Percentiles rank a stretch among this genome's conserved stretches.
phyloP scores from a whole-genome alignment of 1,140 invertebrate species.

The Dendrolimus punctatus region DNA sequence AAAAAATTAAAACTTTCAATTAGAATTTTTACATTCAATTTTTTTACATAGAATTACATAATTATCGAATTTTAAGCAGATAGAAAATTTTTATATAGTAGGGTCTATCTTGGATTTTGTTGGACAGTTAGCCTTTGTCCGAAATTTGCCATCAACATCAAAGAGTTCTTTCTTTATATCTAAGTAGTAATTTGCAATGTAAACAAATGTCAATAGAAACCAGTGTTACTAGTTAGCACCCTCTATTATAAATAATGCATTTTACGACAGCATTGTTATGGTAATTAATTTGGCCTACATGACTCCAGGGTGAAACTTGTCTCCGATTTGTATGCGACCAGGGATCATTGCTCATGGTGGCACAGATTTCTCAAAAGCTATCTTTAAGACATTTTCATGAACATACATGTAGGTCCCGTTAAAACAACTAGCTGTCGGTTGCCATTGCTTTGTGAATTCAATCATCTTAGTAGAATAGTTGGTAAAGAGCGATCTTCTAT shows the following conservation, averaged over 20 bases:
- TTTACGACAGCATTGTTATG: constrained; percentile 48
- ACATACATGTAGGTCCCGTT: constrained; percentile 5
- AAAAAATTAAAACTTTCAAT: too few species aligned
- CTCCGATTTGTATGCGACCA: constrained; percentile 28
- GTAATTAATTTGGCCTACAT: constrained; percentile 53
- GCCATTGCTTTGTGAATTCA: not conserved
- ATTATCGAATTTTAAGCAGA: too few species aligned
- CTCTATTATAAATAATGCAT: constrained; percentile 52
- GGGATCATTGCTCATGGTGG: constrained; percentile 16
- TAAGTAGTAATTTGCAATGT: constrained; percentile 11
- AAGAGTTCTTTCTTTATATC: constrained; percentile 3
- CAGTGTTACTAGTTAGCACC: constrained; percentile 12
- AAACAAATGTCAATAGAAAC: constrained; percentile 32
- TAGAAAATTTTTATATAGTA: too few species aligned
- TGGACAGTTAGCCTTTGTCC: too few species aligned
- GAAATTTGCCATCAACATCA: not conserved
- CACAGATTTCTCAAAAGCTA: constrained; percentile 22
- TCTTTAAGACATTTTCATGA: constrained; percentile 23
- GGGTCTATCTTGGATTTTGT: too few species aligned
- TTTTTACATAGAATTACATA: too few species aligned
- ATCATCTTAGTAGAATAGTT: not conserved
- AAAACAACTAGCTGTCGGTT: constrained; percentile 1
- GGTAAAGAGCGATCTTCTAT: too few species aligned
- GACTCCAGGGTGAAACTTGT: constrained; percentile 30
- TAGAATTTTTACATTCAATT: too few species aligned